Evolutionary conservation across 2,888 invertebrate genomes (phyloP), one percentile per base, ranked within the genome.

Genomic region (Melieria crassipennis): DNA sequence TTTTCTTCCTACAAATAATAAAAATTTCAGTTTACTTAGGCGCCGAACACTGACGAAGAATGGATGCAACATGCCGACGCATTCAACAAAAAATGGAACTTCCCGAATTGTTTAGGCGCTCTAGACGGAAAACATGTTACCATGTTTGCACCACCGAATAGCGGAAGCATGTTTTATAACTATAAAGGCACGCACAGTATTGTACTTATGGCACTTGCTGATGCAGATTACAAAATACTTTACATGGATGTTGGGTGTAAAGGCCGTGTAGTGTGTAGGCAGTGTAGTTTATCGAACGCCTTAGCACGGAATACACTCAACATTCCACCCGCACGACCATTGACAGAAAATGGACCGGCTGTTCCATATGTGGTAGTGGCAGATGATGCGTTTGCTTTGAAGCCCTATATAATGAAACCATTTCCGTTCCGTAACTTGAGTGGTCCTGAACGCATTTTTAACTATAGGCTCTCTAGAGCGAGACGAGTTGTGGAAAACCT

Each of bases 131-230:
- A 30, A 30, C 30, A 30, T 30, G 30, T 30, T 30, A 30, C 30
- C 30, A 30, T 30, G 30, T 30, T 30, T 30, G 30, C 30, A 30
- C 30, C 30, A 30, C 30, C 30, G 30, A 30, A 30, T 30, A 30
- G 30, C 30, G 30, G 30, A 30, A 30, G 30, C 30, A 30, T 30
- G 30, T 30, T 30, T 30, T 30, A 30, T 30, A 30, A 30, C 30
- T 75, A 73, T 61, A 73, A 74, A 63, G 71, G 72, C 42, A 45
- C 50, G 13, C 69, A 67, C 45, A 48, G 13, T 58, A 48, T 71
- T 10, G 16, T 68, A 10, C 4, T 65, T 4, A n/a, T 65, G 65
- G 65, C 58, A 30, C 30, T 30, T 30, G 50, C 50, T 10, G 50
- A 50, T 50, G 50, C 50, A 50, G 10, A 50, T 10, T 50, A 50